These are phyloP conservation scores for Drosophila mettleri DNA, from an alignment of 2,888 invertebrate genomes.

Conservation along the genomic window DNA sequence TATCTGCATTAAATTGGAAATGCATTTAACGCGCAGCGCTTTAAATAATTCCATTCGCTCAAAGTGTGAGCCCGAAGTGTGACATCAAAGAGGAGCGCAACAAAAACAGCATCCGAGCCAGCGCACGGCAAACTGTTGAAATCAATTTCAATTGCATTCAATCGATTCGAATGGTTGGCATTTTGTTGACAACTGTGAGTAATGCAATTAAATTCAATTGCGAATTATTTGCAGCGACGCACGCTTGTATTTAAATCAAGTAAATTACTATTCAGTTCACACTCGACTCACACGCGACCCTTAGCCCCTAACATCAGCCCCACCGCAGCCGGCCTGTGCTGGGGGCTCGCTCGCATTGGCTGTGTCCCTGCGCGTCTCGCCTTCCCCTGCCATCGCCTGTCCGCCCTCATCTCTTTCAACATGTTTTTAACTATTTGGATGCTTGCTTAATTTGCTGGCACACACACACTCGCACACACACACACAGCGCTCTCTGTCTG, in stretches of 20 bases:
- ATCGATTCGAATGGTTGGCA: constrained; percentile 77
- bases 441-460: constrained; percentile 56
- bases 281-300: constrained; percentile 33
- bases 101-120: constrained; percentile 12
- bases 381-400: constrained; percentile 1
- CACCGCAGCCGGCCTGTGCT: background rate
- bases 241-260: constrained; percentile 66
- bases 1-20: constrained; percentile 45
- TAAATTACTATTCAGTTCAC: constrained; percentile 64
- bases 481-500: constrained; percentile 3
- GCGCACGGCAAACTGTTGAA: constrained; percentile 45
- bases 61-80: constrained; percentile 68
- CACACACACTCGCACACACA: constrained; percentile 18
- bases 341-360: background rate
- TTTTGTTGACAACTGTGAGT: constrained; percentile 81
- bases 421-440: constrained; percentile 59
- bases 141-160: constrained; percentile 78
- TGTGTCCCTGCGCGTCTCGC: background rate
- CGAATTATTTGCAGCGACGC: constrained; percentile 66
- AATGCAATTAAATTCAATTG: constrained; percentile 81
- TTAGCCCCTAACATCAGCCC: background rate
- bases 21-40: constrained; percentile 52
- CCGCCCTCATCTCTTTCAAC: constrained; percentile 31
- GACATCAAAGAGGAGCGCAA: constrained; percentile 52
- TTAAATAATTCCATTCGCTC: constrained; percentile 52